Percentiles rank a stretch among this genome's conserved stretches.
These are phyloP conservation scores for Lampropteryx suffumata DNA, from an alignment of 2,888 invertebrate genomes.

Conservation along the genomic window DNA sequence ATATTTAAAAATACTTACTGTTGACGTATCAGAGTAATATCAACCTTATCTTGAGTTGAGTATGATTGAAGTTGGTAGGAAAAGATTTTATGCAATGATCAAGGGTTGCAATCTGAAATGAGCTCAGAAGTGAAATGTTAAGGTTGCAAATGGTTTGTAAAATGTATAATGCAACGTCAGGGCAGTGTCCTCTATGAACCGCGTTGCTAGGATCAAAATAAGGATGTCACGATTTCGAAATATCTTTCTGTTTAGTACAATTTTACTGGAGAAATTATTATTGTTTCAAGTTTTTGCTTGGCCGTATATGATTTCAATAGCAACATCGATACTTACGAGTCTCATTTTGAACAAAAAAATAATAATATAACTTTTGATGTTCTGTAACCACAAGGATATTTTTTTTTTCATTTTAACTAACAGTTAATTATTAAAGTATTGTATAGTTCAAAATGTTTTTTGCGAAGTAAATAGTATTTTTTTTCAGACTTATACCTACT, in stretches of 20 bases:
- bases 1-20: slow-evolving; percentile 3
- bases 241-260: slow-evolving; percentile 46
- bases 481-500: no score
- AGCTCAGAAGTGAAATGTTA: slow-evolving; percentile 30
- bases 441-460: no score
- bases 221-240: slow-evolving; percentile 71
- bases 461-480: no score
- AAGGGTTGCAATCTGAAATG: slow-evolving; percentile 38
- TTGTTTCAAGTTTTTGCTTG: slow-evolving; percentile 27
- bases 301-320: slow-evolving; percentile 2
- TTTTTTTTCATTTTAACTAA: no score
- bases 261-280: slow-evolving; percentile 27
- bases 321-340: slow-evolving; percentile 18
- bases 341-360: neutral
- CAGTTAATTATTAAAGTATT: no score
- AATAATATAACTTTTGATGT: neutral
- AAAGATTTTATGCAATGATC: slow-evolving; percentile 38
- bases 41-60: neutral
- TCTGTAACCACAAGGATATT: no score
- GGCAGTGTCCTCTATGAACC: slow-evolving; percentile 74
- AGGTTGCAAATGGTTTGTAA: slow-evolving; percentile 30
- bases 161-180: slow-evolving; percentile 49
- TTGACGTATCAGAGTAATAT: neutral
- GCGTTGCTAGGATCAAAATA: slow-evolving; percentile 66
- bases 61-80: slow-evolving; percentile 30